Evolutionary conservation across 1,140 invertebrate genomes (phyloP).

Genomic region (Pseudoatta argentina): DNA sequence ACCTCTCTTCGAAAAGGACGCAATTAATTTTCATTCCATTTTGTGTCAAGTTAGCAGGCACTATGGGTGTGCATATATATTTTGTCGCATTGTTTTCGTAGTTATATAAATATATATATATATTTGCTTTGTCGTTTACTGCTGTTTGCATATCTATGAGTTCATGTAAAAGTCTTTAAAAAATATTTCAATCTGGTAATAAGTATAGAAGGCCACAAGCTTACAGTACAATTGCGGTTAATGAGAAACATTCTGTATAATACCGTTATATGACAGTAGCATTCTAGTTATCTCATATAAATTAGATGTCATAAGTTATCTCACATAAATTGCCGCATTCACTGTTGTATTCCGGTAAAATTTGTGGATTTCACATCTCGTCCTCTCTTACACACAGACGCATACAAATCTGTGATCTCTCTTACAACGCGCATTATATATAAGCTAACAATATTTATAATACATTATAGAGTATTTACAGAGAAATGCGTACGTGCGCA

Average conservation of each 20-base stretch:
- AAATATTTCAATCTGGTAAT: conserved; percentile 52
- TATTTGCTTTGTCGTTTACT: background rate
- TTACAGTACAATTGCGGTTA: background rate
- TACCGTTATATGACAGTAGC: background rate
- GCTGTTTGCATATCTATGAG: background rate
- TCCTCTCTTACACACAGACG: background rate
- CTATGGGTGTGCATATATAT: conserved; percentile 41
- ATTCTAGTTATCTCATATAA: conserved; percentile 41
- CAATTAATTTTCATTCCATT: conserved; percentile 16
- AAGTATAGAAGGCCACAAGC: conserved; percentile 71
- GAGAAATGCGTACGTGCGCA: conserved; percentile 8
- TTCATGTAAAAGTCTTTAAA: conserved; percentile 30
- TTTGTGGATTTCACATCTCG: background rate
- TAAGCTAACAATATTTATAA: conserved; percentile 39
- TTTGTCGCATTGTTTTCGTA: conserved; percentile 17
- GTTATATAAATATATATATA: no score
- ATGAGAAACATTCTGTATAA: conserved; percentile 18
- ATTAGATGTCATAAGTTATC: no score
- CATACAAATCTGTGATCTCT: no score
- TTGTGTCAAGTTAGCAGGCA: conserved; percentile 21
- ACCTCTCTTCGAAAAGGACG: conserved; percentile 26
- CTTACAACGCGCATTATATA: background rate
- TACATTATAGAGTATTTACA: conserved; percentile 55
- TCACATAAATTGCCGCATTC: conserved; percentile 10
- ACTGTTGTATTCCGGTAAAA: background rate